Evolutionary conservation across 2,888 invertebrate species (phyloP), one percentile per base, ranked within the genome.

Genomic region (Nomada fabriciana): DNA sequence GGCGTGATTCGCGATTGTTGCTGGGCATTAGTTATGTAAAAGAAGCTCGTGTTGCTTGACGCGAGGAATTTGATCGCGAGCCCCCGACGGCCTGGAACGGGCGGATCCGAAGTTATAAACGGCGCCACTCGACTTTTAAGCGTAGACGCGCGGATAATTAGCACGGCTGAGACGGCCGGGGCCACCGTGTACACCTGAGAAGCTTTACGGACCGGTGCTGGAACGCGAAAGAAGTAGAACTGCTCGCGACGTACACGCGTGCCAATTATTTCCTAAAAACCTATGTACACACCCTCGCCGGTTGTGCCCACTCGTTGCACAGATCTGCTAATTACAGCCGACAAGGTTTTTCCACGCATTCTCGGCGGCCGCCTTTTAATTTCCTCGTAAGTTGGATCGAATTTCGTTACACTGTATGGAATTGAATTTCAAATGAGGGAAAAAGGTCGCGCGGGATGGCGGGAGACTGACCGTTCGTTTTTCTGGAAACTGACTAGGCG

Each of bases 1-100:
- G 50, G 15, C 59, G 72, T 52, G 71, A 64, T 64, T 64, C 72
- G 64, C 25, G 72, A 72, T 60, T 76, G 59, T 71, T 65, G 57
- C 20, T 9, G 23, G 52, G 47, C 64, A 42, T 64, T 57, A 47
- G 63, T 57, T 71, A 43, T 64, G 59, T 13, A 43, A 59, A 59
- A 29, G 72, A 72, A 60, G 52, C 52, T 52, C n/a, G 64, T 15
- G 69, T 29, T 23, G 7, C 18, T 11, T 29, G 52, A 20, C 43
- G 25, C n/a, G 59, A 67, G n/a, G 53, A 63, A 25, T 57, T 15
- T 20, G 15, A 57, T n/a, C 20, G 18, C 25, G 10, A 68, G 67
- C 20, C 0, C 42, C 9, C 3, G n/a, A 4, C 13, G 25, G 52
- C n/a, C 36, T 13, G 13, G 36, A 55, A n/a, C 29, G 13, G 47